Conservation (phyloP, 2,113 vertebrate genomes). For the Piaya cayana region DNA sequence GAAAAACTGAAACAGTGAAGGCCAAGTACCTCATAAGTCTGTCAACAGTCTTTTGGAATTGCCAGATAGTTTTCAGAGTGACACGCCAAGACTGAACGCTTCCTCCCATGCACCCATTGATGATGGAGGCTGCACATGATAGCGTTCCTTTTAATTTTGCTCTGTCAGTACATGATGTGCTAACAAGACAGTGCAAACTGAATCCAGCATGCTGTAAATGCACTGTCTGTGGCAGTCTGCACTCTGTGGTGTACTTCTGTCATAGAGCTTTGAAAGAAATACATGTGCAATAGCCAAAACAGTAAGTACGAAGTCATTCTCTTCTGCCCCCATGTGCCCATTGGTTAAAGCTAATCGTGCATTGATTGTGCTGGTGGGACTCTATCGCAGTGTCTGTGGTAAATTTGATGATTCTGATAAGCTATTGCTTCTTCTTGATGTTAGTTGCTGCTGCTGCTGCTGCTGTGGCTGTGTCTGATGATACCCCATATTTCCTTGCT, state of each 20-base stretch:
- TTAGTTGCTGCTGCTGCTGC: conserved; percentile 52
- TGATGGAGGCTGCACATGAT: not conserved
- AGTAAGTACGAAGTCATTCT: conserved; percentile 31
- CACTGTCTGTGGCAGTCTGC: not conserved
- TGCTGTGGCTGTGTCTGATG: conserved; percentile 58
- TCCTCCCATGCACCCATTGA: not conserved
- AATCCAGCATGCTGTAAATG: not conserved
- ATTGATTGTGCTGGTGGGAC: conserved; percentile 44
- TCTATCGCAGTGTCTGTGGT: conserved; percentile 72
- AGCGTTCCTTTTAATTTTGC: not conserved
- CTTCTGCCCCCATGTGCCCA: conserved; percentile 29
- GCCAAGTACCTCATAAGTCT: conserved; percentile 51
- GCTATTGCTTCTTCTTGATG: conserved; percentile 70
- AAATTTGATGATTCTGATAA: conserved; percentile 75
- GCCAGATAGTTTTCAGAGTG: not conserved
- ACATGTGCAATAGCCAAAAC: conserved; percentile 46
- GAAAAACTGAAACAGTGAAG: conserved; percentile 67
- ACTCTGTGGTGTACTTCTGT: not conserved
- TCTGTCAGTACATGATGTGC: conserved; percentile 16
- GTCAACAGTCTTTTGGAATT: not conserved
- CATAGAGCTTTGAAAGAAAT: conserved; percentile 53
- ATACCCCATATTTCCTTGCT: conserved; percentile 71
- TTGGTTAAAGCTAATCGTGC: conserved; percentile 74
- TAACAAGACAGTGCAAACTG: not conserved
- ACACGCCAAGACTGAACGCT: accelerated